phyloP scores from a whole-genome alignment of 2,888 invertebrate species.

The Drosophila bunnanda region DNA sequence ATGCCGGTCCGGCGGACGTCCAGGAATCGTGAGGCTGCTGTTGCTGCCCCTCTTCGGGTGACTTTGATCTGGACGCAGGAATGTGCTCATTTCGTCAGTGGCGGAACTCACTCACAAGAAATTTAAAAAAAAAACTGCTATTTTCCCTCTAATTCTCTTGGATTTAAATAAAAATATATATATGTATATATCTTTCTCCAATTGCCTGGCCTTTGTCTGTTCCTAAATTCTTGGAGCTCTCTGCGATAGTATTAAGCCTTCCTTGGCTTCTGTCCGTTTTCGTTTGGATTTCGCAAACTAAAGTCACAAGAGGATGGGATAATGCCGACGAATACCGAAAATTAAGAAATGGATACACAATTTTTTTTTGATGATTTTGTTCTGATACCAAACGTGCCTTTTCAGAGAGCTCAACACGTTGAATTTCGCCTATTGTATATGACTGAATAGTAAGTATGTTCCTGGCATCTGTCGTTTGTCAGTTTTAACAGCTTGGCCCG shows the following conservation, averaged over 20 bases:
- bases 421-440: conserved; percentile 12
- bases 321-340: conserved; percentile 8
- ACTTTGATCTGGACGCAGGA: not conserved
- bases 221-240: not conserved
- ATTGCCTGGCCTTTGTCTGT: not conserved
- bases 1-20: not conserved
- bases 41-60: not conserved
- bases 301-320: not conserved
- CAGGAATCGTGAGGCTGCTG: conserved; percentile 1
- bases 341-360: not conserved
- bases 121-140: not conserved
- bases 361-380: conserved; percentile 4
- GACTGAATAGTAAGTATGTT: not conserved
- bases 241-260: not conserved
- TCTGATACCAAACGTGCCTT: conserved; percentile 8
- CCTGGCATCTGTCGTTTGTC: not conserved
- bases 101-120: not conserved
- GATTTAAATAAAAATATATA: not conserved
- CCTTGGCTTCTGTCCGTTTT: not conserved
- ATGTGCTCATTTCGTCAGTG: not conserved
- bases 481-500: not conserved
- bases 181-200: not conserved
- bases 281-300: too few species aligned
- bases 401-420: conserved; percentile 9
- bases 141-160: not conserved